A percentile compares a stretch with the other conserved stretches of the same genome.
These are phyloP conservation scores for Crocuta crocuta DNA, from an alignment of 2,113 vertebrate genomes.

Conservation along the genomic window DNA sequence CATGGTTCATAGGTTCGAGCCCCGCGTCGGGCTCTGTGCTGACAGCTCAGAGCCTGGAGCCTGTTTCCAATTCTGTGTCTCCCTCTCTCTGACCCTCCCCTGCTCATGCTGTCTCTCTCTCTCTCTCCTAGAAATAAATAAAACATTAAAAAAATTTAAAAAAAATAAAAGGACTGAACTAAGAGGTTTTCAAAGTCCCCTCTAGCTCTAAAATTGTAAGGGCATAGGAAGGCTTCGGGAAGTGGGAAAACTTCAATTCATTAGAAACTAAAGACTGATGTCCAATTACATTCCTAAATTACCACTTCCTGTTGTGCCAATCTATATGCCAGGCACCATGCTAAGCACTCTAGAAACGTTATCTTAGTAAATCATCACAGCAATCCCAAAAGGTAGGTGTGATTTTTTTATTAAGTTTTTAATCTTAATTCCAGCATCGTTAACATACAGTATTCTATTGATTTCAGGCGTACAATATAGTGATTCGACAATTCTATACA, in stretches of 20 bases:
- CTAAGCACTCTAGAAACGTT: neutral
- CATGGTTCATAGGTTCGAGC: too few species aligned
- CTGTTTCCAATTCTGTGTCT: too few species aligned
- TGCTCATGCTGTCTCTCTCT: too few species aligned
- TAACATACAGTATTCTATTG: neutral
- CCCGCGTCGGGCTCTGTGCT: too few species aligned
- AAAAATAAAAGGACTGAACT: neutral
- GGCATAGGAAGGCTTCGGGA: neutral
- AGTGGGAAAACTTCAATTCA: neutral
- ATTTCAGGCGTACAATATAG: neutral
- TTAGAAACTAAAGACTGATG: neutral
- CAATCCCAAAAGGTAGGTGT: neutral
- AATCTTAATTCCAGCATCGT: neutral
- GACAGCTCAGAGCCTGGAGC: too few species aligned
- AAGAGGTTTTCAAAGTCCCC: neutral
- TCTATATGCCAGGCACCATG: neutral
- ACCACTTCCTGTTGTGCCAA: neutral
- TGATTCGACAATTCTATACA: neutral
- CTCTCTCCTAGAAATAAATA: too few species aligned
- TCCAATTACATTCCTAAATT: neutral
- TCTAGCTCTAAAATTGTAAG: constrained; percentile 4
- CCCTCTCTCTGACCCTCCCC: too few species aligned
- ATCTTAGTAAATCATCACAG: neutral
- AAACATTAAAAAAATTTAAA: too few species aligned
- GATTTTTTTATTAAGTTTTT: neutral